These are phyloP conservation scores for Atractosteus spatula DNA, from an alignment of 2,113 vertebrate species.

Conservation along the genomic window DNA sequence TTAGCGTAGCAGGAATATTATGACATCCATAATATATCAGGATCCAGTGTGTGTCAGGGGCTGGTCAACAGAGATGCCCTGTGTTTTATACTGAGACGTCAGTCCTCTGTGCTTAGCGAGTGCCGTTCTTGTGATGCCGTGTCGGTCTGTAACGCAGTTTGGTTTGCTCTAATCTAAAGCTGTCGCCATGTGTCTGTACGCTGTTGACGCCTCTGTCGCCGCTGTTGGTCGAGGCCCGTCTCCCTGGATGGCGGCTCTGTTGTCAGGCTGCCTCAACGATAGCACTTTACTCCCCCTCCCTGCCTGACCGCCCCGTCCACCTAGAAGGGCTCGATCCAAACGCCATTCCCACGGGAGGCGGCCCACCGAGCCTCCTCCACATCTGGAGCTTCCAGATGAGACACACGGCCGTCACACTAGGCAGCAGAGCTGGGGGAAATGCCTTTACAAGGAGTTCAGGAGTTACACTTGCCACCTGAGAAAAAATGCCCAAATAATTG, in stretches of 20 bases:
- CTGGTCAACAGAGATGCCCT: conserved; percentile 24
- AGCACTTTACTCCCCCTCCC: too few relatives aligned
- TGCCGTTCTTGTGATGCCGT: conserved; percentile 22
- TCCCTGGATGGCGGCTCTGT: conserved; percentile 19
- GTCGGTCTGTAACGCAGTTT: neutral
- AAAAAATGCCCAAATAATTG: too few relatives aligned
- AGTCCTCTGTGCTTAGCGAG: conserved; percentile 6
- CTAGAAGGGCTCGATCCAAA: too few relatives aligned
- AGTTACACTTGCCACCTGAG: too few relatives aligned
- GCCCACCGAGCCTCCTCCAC: too few relatives aligned
- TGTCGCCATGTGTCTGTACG: conserved; percentile 1
- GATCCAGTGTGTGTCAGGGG: conserved; percentile 15
- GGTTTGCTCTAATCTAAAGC: neutral
- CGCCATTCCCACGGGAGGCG: too few relatives aligned
- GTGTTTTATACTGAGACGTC: conserved; percentile 27
- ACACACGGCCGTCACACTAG: too few relatives aligned
- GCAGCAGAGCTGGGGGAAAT: too few relatives aligned
- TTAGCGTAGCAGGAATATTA: conserved; percentile 21
- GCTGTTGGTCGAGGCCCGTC: neutral
- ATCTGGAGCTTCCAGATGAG: too few relatives aligned
- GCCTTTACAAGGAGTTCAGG: too few relatives aligned
- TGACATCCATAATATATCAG: conserved; percentile 10
- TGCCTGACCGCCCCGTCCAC: too few relatives aligned
- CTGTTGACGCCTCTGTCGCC: neutral
- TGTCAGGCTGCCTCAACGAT: too few relatives aligned